Evolutionary conservation across 1,140 invertebrate genomes (phyloP), one percentile per base, ranked within the genome.

Genomic region (Ceratoteleas bidentatus): DNA sequence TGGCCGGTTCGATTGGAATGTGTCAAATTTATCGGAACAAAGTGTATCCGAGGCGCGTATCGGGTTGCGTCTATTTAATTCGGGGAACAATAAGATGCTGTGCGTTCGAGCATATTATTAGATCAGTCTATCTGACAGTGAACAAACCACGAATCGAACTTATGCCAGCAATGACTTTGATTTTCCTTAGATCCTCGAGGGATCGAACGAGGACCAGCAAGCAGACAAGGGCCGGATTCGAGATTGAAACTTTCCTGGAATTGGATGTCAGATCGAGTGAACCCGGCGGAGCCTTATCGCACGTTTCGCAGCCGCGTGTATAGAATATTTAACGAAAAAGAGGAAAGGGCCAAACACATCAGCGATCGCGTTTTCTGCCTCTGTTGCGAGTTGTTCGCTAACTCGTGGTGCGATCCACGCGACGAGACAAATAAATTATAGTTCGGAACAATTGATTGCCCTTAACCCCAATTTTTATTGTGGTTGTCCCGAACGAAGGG

Each of bases 221-320:
- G 57, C 53, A 62, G 82, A 62, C 78, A 65, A 82, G 68, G 53
- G 57, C 65, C 78, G 78, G 77, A 77, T 78, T 69, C 70, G 79
- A 87, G 88, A 88, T 89, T 88, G 87, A 88, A 88, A 88, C 86
- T 87, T 87, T 88, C 81, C 69, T 78, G 85, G 85, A 88, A 89
- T 88, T 88, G 87, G 86, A 87, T 88, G 87, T 87, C 87, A 87
- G 84, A 87, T 87, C 85, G 84, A 86, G 84, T 76, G 69, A 81
- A 68, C 81, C 74, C 85, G 83, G 78, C 73, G 78, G 72, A 85
- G 81, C 84, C 85, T 88, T 89, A 89, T 89, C 86, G 84, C 84
- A 84, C 81, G 84, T 84, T 84, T 81, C 79, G 79, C 85, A 87
- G 77, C 53, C 84, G 73, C 86, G 86, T 88, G 87, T 83, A 70